Base-by-base conservation (phyloP, 2,888 invertebrate genomes). In the Meiosimyza decipiens region DNA sequence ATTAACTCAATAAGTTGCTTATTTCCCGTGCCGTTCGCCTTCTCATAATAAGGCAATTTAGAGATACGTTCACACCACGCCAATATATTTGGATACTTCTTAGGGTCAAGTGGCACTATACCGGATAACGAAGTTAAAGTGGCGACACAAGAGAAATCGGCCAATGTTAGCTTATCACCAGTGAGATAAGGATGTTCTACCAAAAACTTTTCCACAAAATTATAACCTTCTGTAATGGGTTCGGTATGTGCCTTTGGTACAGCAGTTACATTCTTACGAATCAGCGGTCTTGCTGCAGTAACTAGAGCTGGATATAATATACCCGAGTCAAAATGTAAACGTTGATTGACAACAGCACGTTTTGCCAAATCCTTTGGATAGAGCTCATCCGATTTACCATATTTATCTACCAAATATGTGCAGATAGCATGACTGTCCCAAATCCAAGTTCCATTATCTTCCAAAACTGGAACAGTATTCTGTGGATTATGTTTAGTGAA, bases 401-500 rank as follows among this genome's bases (percentile, higher is more conserved):
- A 82, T 75, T 80, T 81, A 2, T 73, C 68, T 15, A 80, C 79
- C 64, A 82, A 65, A 74, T 82, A 82, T 7, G 81, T 76, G 47
- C 72, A 72, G n/a, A 82, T 82, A 7, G 82, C 82, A 74, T 83
- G 82, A 22, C 81, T 81, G 6, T 83, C 82, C 76, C 79, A 79
- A 40, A 82, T 72, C 12, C 54, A 75, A 11, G 75, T 71, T 0
- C 76, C 81, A 40, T 78, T 76, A 69, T 79, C 49, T 12, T 83
- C 82, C 60, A 86, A 68, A 9, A 80, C 72, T 11, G 86, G 86
- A 7, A 86, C 79, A 2, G 84, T 83, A 49, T 82, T 83, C 70
- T 82, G 82, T 0, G 83, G 86, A 77, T 86, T 86, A 73, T 81
- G 85, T 64, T 82, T 77, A 2, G 80, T 22, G 51, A 73, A 85